phyloP scores from a whole-genome alignment of 2,797 vertebrate species.

The Orestias chungarensis region DNA sequence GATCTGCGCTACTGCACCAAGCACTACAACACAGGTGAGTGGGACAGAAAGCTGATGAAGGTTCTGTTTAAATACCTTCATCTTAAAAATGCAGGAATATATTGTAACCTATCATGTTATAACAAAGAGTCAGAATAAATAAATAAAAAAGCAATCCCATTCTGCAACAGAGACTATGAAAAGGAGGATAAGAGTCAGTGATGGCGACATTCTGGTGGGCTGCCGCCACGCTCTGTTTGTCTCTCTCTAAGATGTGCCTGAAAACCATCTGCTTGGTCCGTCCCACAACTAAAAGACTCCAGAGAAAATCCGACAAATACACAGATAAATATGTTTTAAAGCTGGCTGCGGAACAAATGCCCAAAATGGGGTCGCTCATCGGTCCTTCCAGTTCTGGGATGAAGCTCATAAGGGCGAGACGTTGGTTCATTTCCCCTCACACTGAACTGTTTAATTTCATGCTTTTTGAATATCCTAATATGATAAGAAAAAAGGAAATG shows the following conservation, averaged over 20 bases:
- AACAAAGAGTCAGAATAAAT: neutral
- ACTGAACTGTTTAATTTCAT: slow-evolving; percentile 3
- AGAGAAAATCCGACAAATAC: slow-evolving; percentile 12
- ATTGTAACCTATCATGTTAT: too few species aligned
- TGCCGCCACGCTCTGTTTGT: slow-evolving; percentile 1
- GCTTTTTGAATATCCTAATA: neutral
- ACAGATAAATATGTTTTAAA: neutral
- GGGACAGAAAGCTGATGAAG: neutral
- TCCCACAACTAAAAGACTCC: neutral
- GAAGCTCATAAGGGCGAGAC: neutral
- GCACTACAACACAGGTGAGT: slow-evolving; percentile 95
- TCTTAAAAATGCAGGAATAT: neutral
- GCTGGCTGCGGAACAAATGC: neutral
- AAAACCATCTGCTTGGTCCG: neutral
- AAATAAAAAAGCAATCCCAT: neutral
- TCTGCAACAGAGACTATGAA: neutral
- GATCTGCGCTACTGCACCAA: slow-evolving; percentile 98
- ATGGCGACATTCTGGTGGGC: neutral
- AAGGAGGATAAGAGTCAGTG: neutral
- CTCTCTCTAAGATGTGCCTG: neutral
- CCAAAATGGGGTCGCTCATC: neutral
- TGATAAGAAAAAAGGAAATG: neutral
- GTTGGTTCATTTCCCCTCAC: neutral
- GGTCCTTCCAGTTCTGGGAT: neutral
- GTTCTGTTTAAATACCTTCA: neutral